Conservation (phyloP, 2,797 vertebrate genomes). For the Neosalanx taihuensis region DNA sequence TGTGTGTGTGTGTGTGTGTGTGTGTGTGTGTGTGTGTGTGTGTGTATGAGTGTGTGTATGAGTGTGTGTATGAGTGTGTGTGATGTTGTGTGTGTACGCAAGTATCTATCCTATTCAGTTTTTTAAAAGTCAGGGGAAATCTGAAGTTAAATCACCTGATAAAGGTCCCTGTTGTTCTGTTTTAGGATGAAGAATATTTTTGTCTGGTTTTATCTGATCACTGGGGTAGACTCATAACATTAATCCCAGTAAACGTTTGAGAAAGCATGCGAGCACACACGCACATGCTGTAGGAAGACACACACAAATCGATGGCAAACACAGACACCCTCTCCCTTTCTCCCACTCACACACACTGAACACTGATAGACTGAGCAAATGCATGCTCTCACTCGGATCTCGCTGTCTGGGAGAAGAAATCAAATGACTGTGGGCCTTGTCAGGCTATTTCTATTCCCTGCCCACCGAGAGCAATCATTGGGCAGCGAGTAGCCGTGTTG, state of each 20-base stretch:
- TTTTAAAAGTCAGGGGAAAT: neutral
- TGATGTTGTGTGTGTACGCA: neutral
- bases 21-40: neutral
- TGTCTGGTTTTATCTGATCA: neutral
- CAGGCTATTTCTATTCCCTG: constrained; percentile 79
- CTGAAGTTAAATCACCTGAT: neutral
- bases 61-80: constrained; percentile 1
- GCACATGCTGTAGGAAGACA: neutral
- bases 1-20: constrained; percentile 17
- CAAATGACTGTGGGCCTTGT: constrained; percentile 65
- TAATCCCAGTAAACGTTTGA: neutral
- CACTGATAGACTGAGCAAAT: constrained; percentile 12
- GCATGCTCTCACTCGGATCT: constrained; percentile 21
- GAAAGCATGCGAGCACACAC: constrained; percentile 10
- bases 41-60: constrained; percentile 8
- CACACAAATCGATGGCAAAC: constrained; percentile 1
- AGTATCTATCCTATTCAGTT: neutral
- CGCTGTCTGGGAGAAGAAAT: constrained; percentile 23
- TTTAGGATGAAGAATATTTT: neutral
- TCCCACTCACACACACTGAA: neutral
- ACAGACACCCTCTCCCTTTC: neutral
- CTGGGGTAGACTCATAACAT: neutral
- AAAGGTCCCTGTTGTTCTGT: neutral
- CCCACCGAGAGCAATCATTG: constrained; percentile 81
- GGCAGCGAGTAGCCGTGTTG: constrained; percentile 80